These are phyloP conservation scores for Monopis laevigella DNA, from an alignment of 2,888 invertebrate genomes.

Conservation along the genomic window DNA sequence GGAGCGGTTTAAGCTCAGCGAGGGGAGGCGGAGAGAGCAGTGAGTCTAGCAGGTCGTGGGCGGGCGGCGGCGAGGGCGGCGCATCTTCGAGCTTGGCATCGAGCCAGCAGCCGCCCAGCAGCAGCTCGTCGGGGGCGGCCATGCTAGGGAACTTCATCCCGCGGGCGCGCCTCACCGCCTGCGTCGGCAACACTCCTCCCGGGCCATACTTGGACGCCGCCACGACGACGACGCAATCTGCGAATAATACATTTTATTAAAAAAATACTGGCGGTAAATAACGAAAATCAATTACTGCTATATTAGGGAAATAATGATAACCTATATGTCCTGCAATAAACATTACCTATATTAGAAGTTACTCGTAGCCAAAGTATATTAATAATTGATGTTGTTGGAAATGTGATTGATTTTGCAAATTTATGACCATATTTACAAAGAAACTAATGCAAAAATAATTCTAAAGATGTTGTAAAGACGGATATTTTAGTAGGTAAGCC, in stretches of 20 bases:
- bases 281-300: neutral
- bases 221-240: constrained; percentile 57
- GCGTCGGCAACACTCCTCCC: constrained; percentile 42
- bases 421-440: no score
- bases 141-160: constrained; percentile 69
- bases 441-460: no score
- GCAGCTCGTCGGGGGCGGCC: constrained; percentile 70
- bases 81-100: constrained; percentile 63
- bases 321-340: no score
- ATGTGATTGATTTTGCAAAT: no score
- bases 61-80: constrained; percentile 45
- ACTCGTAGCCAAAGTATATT: no score
- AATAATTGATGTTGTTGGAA: no score
- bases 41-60: constrained; percentile 77
- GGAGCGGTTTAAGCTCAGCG: constrained; percentile 80
- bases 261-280: neutral
- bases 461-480: no score
- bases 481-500: no score
- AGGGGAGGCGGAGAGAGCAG: constrained; percentile 72
- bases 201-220: constrained; percentile 64
- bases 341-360: no score
- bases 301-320: no score
- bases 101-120: constrained; percentile 79
- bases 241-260: no score
- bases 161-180: constrained; percentile 52